Evolutionary conservation across 1,140 invertebrate genomes (phyloP).

Genomic region (Drosophila rhopaloa): DNA sequence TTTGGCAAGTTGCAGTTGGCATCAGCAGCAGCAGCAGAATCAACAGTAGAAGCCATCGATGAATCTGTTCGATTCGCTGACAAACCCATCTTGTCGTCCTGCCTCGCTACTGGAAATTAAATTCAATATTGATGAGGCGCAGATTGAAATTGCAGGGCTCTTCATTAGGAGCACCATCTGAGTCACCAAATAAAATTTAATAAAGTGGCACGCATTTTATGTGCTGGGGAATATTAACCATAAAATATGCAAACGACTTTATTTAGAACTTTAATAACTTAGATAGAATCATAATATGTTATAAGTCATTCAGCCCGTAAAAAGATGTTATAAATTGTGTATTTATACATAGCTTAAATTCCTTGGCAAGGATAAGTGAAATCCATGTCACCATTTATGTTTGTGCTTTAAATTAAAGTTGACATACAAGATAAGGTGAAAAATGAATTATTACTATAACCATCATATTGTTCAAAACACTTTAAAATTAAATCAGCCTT

Average conservation of each 20-base stretch:
- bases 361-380: too few species aligned
- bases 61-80: conserved; percentile 29
- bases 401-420: too few species aligned
- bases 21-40: conserved; percentile 7
- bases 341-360: too few species aligned
- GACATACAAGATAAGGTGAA: neutral
- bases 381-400: too few species aligned
- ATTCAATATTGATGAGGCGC: conserved; percentile 21
- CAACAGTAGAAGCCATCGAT: conserved; percentile 24
- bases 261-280: too few species aligned
- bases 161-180: neutral
- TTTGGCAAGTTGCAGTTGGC: conserved; percentile 45
- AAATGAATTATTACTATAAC: too few species aligned
- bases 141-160: conserved; percentile 1
- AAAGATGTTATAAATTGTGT: too few species aligned
- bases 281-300: too few species aligned
- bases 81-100: conserved; percentile 22
- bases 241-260: too few species aligned
- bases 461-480: neutral
- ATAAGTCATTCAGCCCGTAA: too few species aligned
- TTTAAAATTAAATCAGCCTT: neutral
- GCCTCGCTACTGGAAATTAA: conserved; percentile 1
- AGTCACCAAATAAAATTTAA: neutral
- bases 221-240: too few species aligned
- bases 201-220: neutral